Conservation (phyloP, 2,113 vertebrate species). For the Speoplatyrhinus poulsoni region DNA sequence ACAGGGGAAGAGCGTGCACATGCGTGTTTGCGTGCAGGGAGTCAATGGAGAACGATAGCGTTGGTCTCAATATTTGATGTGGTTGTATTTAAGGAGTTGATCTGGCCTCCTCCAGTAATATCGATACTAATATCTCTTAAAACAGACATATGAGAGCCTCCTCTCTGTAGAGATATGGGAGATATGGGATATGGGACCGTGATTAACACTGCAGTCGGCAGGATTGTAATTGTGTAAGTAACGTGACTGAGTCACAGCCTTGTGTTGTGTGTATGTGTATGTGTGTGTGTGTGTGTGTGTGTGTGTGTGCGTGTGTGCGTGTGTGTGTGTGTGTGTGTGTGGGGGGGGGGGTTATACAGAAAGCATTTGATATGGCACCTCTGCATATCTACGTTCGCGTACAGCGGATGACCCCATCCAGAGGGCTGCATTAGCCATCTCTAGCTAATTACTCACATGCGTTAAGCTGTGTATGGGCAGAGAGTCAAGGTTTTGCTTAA, state of each 20-base stretch:
- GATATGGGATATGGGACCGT: conserved; percentile 36
- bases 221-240: no score
- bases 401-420: no score
- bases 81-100: conserved; percentile 54
- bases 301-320: conserved; percentile 15
- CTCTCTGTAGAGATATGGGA: conserved; percentile 31
- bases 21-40: neutral
- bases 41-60: conserved; percentile 27
- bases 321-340: conserved; percentile 18
- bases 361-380: neutral
- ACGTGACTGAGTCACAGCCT: conserved; percentile 8
- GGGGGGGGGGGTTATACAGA: conserved; percentile 5
- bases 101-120: conserved; percentile 50
- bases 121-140: conserved; percentile 62
- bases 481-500: no score
- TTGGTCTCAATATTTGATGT: conserved; percentile 49
- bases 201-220: neutral
- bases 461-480: no score
- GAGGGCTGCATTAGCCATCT: no score
- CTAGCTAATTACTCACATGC: no score
- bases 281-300: no score
- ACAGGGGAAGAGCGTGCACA: neutral
- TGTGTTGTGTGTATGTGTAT: conserved; percentile 6
- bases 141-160: conserved; percentile 31
- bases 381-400: no score